Evolutionary conservation across 2,113 vertebrate species (phyloP).

Genomic region (Phalacrocorax carbo): DNA sequence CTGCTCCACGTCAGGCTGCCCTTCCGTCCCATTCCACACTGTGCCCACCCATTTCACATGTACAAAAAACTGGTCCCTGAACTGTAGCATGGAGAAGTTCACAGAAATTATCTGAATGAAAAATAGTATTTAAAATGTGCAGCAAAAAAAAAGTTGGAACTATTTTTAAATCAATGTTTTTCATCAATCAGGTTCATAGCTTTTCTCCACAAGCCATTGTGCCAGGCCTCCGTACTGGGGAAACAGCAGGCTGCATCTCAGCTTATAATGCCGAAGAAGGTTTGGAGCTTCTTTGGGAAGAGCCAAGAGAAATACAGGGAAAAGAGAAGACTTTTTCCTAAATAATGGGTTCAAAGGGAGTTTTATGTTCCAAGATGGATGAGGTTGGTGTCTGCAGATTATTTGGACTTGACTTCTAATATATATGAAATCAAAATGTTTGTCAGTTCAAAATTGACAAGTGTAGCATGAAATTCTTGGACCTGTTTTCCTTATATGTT

Average conservation of each 20-base stretch:
- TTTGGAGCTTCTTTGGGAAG: background rate
- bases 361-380: background rate
- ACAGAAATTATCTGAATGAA: background rate
- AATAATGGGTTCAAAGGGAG: background rate
- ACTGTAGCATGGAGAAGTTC: background rate
- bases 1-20: background rate
- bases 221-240: accelerated
- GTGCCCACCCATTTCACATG: background rate
- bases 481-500: background rate
- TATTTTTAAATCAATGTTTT: background rate
- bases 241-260: background rate
- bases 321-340: background rate
- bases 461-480: background rate
- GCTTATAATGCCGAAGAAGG: background rate
- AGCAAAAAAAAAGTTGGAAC: background rate
- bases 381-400: background rate
- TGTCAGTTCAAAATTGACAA: background rate
- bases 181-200: background rate
- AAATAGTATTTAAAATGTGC: background rate
- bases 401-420: background rate
- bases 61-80: background rate
- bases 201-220: background rate
- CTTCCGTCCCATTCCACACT: background rate
- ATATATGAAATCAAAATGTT: background rate
- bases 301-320: background rate